Percentiles rank a stretch among this genome's conserved stretches.
These are phyloP conservation scores for Regulus satrapa DNA, from an alignment of 2,113 vertebrate species.

Conservation along the genomic window DNA sequence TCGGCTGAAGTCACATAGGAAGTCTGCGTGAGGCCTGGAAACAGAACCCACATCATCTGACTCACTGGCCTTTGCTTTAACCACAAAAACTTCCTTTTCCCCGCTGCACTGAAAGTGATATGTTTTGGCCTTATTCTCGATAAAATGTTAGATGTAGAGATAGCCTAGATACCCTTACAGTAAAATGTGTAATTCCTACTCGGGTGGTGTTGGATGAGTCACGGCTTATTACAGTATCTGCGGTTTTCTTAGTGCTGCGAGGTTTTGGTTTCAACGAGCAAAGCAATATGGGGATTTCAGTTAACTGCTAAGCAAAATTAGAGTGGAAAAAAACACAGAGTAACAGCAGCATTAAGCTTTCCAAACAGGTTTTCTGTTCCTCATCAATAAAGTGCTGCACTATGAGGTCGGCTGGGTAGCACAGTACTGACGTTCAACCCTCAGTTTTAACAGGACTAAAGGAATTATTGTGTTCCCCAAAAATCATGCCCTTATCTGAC, in stretches of 20 bases:
- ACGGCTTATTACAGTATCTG: conserved; percentile 39
- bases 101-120: conserved; percentile 34
- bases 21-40: conserved; percentile 55
- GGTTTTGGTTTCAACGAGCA: conserved; percentile 52
- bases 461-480: not conserved
- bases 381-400: not conserved
- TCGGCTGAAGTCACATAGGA: not conserved
- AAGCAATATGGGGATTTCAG: conserved; percentile 52
- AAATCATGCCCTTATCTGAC: not conserved
- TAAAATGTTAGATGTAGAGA: conserved; percentile 59
- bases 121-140: conserved; percentile 45
- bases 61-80: conserved; percentile 59
- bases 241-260: conserved; percentile 39
- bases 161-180: conserved; percentile 65
- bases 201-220: conserved; percentile 44
- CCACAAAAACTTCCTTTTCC: conserved; percentile 65
- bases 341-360: not conserved
- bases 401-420: not conserved
- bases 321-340: conserved; percentile 44
- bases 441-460: not conserved
- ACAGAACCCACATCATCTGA: conserved; percentile 58
- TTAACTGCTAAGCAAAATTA: conserved; percentile 43
- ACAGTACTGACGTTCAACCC: fast-evolving
- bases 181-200: conserved; percentile 56
- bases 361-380: not conserved